Evolutionary conservation across 2,113 vertebrate species (phyloP).

Genomic region (Nymphicus hollandicus): DNA sequence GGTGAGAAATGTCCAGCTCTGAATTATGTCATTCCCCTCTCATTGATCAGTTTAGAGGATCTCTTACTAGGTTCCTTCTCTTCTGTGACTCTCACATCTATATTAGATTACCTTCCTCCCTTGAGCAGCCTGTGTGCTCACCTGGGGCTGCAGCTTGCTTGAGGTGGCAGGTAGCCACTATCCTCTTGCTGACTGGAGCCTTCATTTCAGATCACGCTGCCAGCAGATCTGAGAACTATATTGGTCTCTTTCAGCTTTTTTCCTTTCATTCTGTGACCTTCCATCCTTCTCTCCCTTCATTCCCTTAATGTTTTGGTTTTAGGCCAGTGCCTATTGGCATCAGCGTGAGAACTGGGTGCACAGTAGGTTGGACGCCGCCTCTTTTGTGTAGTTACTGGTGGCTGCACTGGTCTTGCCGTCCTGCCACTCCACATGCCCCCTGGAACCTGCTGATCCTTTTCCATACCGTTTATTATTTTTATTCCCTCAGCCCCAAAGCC

Average conservation of each 20-base stretch:
- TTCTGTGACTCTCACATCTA: background rate
- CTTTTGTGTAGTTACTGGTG: rapidly evolving
- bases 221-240: background rate
- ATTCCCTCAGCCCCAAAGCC: background rate
- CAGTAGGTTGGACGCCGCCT: background rate
- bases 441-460: background rate
- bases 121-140: background rate
- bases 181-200: background rate
- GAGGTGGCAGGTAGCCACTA: background rate
- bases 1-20: background rate
- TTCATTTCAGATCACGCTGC: background rate
- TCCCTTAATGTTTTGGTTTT: background rate
- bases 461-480: background rate
- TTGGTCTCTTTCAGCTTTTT: background rate
- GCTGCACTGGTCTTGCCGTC: background rate
- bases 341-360: background rate
- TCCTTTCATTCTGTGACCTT: background rate
- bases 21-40: background rate
- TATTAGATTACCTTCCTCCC: background rate
- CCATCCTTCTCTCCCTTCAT: background rate
- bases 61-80: background rate
- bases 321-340: rapidly evolving
- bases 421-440: background rate
- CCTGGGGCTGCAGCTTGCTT: background rate
- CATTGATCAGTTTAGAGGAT: background rate